Conservation (phyloP, 64 coral and sea anemone species). For the Dendronephthya gigantea region DNA sequence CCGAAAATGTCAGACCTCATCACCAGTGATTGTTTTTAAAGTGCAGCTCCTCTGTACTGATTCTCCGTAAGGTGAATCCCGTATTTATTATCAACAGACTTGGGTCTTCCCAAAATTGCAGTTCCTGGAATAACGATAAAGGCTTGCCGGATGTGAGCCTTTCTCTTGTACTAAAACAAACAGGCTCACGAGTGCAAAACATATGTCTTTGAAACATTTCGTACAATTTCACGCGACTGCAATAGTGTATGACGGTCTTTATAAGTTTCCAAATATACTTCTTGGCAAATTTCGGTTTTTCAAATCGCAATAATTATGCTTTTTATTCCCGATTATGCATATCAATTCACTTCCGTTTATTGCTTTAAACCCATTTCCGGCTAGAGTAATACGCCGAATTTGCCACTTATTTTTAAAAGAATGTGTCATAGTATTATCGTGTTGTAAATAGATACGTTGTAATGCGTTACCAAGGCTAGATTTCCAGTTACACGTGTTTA, state of each 20-base stretch:
- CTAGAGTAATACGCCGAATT: background rate
- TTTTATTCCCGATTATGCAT: background rate
- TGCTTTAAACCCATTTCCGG: background rate
- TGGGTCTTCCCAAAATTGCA: background rate
- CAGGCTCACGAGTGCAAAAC: background rate
- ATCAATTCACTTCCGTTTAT: background rate
- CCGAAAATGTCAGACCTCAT: background rate
- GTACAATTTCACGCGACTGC: background rate
- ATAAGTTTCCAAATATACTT: background rate
- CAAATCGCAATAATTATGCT: background rate
- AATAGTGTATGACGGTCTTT: background rate
- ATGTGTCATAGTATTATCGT: background rate
- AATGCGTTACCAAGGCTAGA: background rate
- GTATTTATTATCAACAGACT: background rate
- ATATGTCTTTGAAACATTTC: background rate
- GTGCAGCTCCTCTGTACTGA: background rate
- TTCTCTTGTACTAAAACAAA: background rate
- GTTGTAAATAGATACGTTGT: background rate
- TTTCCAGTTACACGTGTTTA: background rate
- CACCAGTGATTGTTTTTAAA: background rate
- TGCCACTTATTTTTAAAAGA: background rate
- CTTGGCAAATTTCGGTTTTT: background rate
- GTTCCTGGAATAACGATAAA: background rate
- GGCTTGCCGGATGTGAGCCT: background rate
- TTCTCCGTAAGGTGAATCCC: background rate